Conservation (phyloP, 2,797 vertebrate species). For the Acridotheres tristis region DNA sequence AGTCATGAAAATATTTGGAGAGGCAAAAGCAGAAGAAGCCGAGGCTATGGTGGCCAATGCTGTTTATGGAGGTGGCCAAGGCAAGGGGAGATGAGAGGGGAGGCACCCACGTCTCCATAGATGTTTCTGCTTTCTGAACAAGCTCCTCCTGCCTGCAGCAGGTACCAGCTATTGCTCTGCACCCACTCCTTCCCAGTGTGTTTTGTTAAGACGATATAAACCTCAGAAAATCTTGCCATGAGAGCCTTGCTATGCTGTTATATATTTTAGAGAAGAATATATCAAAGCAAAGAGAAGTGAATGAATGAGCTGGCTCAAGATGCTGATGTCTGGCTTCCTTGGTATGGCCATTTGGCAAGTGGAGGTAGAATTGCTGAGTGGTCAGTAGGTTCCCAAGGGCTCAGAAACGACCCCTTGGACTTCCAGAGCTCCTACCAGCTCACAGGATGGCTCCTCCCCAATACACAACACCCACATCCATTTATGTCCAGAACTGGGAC, state of each 20-base stretch:
- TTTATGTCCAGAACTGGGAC: neutral
- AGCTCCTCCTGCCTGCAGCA: neutral
- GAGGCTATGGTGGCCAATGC: neutral
- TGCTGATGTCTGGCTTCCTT: neutral
- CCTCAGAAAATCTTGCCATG: neutral
- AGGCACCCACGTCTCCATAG: neutral
- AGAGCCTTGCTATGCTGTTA: neutral
- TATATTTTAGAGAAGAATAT: neutral
- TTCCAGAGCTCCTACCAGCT: neutral
- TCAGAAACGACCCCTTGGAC: neutral
- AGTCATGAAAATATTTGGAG: neutral
- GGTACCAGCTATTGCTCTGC: neutral
- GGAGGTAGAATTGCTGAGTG: neutral
- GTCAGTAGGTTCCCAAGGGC: neutral
- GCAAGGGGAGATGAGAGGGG: neutral
- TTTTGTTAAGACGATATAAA: neutral
- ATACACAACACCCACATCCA: neutral
- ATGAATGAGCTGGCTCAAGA: neutral
- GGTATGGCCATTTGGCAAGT: fast-evolving
- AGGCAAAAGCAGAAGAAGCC: neutral
- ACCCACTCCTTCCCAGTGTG: neutral
- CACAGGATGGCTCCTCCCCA: neutral
- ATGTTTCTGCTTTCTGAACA: neutral
- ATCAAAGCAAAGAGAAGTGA: neutral
- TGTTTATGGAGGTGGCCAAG: fast-evolving